Conservation (phyloP, 2,113 vertebrate genomes). For the Zosterops borbonicus region DNA sequence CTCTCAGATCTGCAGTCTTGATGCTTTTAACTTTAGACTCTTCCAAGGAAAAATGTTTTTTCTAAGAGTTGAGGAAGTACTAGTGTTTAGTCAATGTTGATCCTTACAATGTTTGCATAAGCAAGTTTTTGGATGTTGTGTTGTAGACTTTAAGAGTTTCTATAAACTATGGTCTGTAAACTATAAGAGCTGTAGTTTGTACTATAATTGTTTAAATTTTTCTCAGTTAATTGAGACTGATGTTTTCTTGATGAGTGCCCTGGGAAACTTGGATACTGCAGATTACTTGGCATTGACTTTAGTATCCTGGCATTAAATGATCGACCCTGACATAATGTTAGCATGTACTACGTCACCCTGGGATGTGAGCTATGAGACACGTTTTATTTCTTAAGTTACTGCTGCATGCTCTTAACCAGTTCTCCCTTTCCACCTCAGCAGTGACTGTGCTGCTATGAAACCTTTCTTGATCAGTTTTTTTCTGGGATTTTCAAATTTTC, state of each 20-base stretch:
- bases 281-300: not conserved
- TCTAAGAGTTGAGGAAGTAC: not conserved
- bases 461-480: not conserved
- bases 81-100: slow-evolving; percentile 3
- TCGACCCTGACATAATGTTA: not conserved
- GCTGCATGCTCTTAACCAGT: not conserved
- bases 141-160: not conserved
- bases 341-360: not conserved
- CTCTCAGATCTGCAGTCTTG: not conserved
- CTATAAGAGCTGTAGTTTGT: not conserved
- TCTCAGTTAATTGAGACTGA: not conserved
- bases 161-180: slow-evolving; percentile 36
- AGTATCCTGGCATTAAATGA: not conserved
- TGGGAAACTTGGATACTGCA: not conserved
- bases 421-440: not conserved
- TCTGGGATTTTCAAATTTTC: not conserved
- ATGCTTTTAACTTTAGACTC: not conserved
- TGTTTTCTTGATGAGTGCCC: not conserved
- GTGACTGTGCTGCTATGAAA: not conserved
- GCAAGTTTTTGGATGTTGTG: not conserved
- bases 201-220: not conserved
- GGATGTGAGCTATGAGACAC: not conserved
- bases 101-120: slow-evolving; percentile 4
- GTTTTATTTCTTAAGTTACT: not conserved
- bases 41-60: not conserved